phyloP scores from a whole-genome alignment of 2,888 invertebrate species.

The Pediacus dermestoides region DNA sequence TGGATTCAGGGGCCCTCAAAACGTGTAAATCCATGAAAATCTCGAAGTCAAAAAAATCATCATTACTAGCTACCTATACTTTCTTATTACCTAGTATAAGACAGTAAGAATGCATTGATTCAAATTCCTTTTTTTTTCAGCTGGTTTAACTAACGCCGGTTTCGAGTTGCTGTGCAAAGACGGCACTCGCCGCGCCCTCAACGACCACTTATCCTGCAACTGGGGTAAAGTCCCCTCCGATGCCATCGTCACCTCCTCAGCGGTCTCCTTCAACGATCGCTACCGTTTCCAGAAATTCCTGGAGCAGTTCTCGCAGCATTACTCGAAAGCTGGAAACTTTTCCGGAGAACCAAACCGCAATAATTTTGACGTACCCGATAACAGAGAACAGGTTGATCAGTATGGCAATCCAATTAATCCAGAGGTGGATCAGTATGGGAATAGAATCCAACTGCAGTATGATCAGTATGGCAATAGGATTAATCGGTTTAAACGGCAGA shows the following conservation, averaged over 20 bases:
- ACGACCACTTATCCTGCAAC: constrained; percentile 71
- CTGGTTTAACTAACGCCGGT: constrained; percentile 61
- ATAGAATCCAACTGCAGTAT: constrained; percentile 20
- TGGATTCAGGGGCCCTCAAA: too few species aligned
- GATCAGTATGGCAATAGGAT: constrained; percentile 37
- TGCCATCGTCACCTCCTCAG: constrained; percentile 83
- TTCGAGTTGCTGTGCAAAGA: constrained; percentile 82
- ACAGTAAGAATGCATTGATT: too few species aligned
- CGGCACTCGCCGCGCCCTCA: constrained; percentile 65
- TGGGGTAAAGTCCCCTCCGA: constrained; percentile 85
- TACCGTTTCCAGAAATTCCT: constrained; percentile 63
- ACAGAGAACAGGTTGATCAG: constrained; percentile 19
- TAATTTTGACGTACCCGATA: neutral
- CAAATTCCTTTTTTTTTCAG: constrained; percentile 51
- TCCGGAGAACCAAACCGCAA: neutral
- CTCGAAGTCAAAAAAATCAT: too few species aligned
- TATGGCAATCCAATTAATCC: constrained; percentile 33
- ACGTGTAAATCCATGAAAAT: too few species aligned
- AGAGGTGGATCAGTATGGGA: constrained; percentile 10
- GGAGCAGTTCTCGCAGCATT: constrained; percentile 58
- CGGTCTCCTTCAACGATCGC: constrained; percentile 58
- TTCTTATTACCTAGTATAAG: too few species aligned
- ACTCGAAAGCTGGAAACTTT: constrained; percentile 31
- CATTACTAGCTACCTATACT: too few species aligned
- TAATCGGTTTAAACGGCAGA: constrained; percentile 35